phyloP scores from a whole-genome alignment of 2,888 invertebrate genomes.

The Cantharis rustica region DNA sequence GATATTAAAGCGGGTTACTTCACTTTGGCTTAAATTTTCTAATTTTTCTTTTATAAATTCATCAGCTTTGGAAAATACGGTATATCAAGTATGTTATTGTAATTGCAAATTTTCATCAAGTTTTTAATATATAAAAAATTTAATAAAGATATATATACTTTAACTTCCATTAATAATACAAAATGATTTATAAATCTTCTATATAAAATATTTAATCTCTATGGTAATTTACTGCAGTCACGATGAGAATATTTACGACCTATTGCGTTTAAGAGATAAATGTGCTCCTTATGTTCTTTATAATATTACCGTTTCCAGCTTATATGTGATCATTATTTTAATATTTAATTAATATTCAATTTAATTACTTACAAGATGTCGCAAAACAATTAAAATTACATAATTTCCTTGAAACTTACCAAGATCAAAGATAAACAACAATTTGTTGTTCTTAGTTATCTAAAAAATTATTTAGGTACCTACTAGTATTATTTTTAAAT shows the following conservation, averaged over 20 bases:
- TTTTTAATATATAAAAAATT: not conserved
- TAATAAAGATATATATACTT: not conserved
- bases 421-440: not conserved
- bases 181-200: slow-evolving; percentile 22
- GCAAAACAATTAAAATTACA: not conserved
- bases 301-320: slow-evolving; percentile 6
- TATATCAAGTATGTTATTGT: not conserved
- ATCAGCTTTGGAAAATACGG: too few relatives aligned
- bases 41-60: not conserved
- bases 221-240: slow-evolving; percentile 35
- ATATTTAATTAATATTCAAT: not conserved
- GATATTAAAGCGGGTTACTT: not conserved
- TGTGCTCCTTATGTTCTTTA: slow-evolving; percentile 13
- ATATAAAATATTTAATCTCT: slow-evolving; percentile 22
- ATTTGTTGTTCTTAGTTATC: not conserved
- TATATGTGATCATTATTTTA: not conserved
- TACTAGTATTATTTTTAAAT: not conserved
- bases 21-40: not conserved
- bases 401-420: not conserved
- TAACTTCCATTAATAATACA: slow-evolving; percentile 8
- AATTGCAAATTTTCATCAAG: not conserved
- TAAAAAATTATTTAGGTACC: not conserved
- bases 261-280: slow-evolving; percentile 37
- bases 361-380: not conserved
- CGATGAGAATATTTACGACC: slow-evolving; percentile 38